These are phyloP conservation scores for Phyllotreta cruciferae DNA, from an alignment of 2,888 invertebrate genomes.

Conservation along the genomic window DNA sequence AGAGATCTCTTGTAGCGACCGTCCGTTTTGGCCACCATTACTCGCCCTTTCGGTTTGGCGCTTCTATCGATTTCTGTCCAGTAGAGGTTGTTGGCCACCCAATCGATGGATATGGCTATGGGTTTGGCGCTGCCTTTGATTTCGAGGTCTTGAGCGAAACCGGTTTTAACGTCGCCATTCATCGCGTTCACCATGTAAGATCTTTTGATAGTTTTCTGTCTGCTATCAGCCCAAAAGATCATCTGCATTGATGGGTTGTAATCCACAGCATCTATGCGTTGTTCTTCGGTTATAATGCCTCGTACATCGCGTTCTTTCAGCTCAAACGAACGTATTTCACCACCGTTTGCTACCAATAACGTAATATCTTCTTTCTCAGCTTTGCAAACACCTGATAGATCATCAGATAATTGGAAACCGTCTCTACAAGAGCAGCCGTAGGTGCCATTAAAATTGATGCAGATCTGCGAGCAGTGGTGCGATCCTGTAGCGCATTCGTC, in stretches of 20 bases:
- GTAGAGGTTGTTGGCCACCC: slow-evolving; percentile 91
- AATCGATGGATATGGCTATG: slow-evolving; percentile 90
- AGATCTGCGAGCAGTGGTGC: slow-evolving; percentile 93
- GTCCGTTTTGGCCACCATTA: slow-evolving; percentile 89
- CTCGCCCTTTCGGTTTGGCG: slow-evolving; percentile 76
- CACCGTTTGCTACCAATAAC: slow-evolving; percentile 81
- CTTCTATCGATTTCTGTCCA: slow-evolving; percentile 88
- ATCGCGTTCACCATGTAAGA: slow-evolving; percentile 87
- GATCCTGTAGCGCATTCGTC: slow-evolving; percentile 86
- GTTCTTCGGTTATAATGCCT: slow-evolving; percentile 83
- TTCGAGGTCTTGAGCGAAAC: slow-evolving; percentile 86
- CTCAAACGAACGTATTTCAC: slow-evolving; percentile 81
- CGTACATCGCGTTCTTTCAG: slow-evolving; percentile 71
- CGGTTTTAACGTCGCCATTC: slow-evolving; percentile 78
- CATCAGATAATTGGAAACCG: slow-evolving; percentile 80
- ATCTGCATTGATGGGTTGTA: slow-evolving; percentile 84
- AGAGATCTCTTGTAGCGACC: slow-evolving; percentile 86
- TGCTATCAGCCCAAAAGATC: slow-evolving; percentile 95
- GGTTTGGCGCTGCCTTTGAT: slow-evolving; percentile 86
- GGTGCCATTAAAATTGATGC: slow-evolving; percentile 89
- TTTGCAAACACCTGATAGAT: slow-evolving; percentile 83
- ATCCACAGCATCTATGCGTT: slow-evolving; percentile 90
- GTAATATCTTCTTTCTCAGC: slow-evolving; percentile 71
- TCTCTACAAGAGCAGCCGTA: slow-evolving; percentile 86
- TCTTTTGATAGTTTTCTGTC: slow-evolving; percentile 88